Percentiles rank a stretch among this genome's conserved stretches.
phyloP scores from a whole-genome alignment of 2,797 vertebrate genomes.

The Molossus alvarezi region DNA sequence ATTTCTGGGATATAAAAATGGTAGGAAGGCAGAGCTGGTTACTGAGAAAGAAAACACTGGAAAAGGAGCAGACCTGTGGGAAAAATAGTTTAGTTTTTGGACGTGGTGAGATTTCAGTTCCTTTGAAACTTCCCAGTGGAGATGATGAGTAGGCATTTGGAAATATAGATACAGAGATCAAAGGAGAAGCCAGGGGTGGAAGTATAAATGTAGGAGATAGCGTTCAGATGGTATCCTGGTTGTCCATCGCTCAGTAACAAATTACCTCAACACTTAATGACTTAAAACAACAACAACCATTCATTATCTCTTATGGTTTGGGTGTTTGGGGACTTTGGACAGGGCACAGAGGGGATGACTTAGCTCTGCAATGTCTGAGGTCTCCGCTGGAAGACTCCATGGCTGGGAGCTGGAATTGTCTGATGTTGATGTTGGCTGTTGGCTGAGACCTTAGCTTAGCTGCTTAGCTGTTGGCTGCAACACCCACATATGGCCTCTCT shows the following conservation, averaged over 20 bases:
- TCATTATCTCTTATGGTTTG: slow-evolving; percentile 51
- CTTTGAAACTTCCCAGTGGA: not conserved
- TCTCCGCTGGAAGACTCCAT: slow-evolving; percentile 48
- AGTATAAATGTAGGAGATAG: not conserved
- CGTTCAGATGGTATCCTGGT: not conserved
- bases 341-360: slow-evolving; percentile 34
- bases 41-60: slow-evolving; percentile 17
- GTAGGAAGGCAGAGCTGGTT: not conserved
- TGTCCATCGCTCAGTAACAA: slow-evolving; percentile 13
- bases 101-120: not conserved
- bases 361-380: slow-evolving; percentile 27
- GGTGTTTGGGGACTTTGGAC: slow-evolving; percentile 34
- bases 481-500: slow-evolving; percentile 22
- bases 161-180: not conserved
- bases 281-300: slow-evolving; percentile 35
- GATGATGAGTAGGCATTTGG: not conserved
- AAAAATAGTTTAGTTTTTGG: slow-evolving; percentile 31
- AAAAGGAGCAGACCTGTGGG: not conserved
- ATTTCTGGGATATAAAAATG: slow-evolving; percentile 43
- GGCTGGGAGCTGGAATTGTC: slow-evolving; percentile 50
- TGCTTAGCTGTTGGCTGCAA: slow-evolving; percentile 42
- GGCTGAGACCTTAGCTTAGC: slow-evolving; percentile 39
- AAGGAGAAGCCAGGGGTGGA: slow-evolving; percentile 20
- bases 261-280: slow-evolving; percentile 11
- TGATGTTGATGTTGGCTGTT: slow-evolving; percentile 69